Conservation (phyloP, 2,113 vertebrate genomes). For the Antechinus flavipes region DNA sequence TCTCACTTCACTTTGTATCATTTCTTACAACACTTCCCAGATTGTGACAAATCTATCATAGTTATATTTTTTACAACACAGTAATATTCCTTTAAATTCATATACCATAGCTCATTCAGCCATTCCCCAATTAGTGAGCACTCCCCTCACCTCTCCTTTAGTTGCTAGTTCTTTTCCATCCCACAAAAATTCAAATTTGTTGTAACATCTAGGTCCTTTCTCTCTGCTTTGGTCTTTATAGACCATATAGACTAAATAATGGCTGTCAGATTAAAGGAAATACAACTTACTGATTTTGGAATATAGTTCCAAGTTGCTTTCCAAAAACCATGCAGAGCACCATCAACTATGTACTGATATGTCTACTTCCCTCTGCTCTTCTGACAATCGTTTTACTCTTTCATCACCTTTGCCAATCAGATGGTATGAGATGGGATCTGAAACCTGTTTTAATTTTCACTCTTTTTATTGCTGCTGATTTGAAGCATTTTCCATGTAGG, state of each 20-base stretch:
- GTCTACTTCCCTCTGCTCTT: not conserved
- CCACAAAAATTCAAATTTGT: not conserved
- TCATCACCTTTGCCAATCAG: not conserved
- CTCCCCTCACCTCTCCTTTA: not conserved
- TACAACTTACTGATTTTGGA: not conserved
- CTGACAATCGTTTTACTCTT: not conserved
- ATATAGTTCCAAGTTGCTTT: not conserved
- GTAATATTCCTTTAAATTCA: not conserved
- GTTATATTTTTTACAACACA: not conserved
- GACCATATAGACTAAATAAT: not conserved
- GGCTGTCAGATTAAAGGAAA: not conserved
- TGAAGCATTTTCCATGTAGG: not conserved
- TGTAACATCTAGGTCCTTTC: not conserved
- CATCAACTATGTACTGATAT: not conserved
- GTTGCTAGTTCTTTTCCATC: not conserved
- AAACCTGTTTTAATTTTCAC: not conserved
- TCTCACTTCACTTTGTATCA: not conserved
- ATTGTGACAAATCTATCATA: not conserved
- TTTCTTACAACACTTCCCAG: not conserved
- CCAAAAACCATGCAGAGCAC: not conserved
- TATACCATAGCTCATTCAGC: not conserved
- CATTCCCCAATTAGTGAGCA: not conserved
- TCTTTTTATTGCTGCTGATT: not conserved
- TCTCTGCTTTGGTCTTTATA: not conserved
- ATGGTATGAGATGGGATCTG: not conserved